Base-by-base conservation (phyloP, 2,797 vertebrate species). In the Pangasius krempfi region DNA sequence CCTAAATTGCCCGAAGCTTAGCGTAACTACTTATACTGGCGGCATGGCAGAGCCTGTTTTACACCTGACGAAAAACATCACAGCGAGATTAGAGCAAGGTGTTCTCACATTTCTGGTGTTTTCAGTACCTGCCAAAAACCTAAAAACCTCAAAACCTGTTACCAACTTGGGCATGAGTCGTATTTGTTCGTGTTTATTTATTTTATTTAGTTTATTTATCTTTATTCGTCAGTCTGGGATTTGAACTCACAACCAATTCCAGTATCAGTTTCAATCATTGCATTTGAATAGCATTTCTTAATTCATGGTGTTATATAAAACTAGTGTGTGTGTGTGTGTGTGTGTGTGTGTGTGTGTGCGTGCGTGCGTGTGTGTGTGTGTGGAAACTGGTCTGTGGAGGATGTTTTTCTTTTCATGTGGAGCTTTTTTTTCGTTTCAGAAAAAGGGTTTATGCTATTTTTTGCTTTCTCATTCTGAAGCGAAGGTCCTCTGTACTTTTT, bases 381-480 rank as follows among this genome's bases (percentile, higher is more conserved):
- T 78, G 47, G n/a, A 2, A 1, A 0, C 52, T 30, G n/a, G 76
- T 54, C 14, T 79, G 18, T 58, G 54, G 52, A 37, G 52, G 78
- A 58, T 30, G 76, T 56, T 80, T 79, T 80, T 80, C 76, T 56
- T 80, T 80, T 56, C n/a, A 56, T 80, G n/a, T 56, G 50, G n/a
- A 56, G n/a, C 2, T 30, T 79, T 80, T 56, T 79, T 33, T 0
- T 8, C 4, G 52, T 80, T 80, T 37, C 52, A 37, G 52, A 80
- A 20, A 79, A 30, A 33, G 18, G 52, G 58, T 37, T 79, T 79
- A 18, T 54, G 27, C 27, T 54, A 52, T 52, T 79, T 80, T 80
- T 80, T 80, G 78, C 78, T 12, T 80, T 58, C 54, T 20, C 30
- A 1, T 58, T 58, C 78, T 25, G 54, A 79, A 79, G 8, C 7